Evolutionary conservation across 2,888 invertebrate genomes (phyloP).

Genomic region (Monoplex corrugatus): DNA sequence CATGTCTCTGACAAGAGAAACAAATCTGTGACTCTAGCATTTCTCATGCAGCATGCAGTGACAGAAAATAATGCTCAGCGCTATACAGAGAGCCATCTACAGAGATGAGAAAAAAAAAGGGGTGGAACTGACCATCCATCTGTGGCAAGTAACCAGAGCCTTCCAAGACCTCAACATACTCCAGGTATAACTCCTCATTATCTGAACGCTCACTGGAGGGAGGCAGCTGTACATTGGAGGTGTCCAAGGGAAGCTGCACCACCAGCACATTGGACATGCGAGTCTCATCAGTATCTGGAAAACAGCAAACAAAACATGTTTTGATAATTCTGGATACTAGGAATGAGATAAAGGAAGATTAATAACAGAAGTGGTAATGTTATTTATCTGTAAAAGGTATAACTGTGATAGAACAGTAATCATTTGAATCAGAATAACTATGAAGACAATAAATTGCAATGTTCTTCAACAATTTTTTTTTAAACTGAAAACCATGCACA

Average conservation of each 20-base stretch:
- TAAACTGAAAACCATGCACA: too few species aligned
- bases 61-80: neutral
- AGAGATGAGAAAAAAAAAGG: neutral
- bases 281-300: slow-evolving; percentile 67
- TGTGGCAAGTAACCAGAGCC: slow-evolving; percentile 73
- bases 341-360: too few species aligned
- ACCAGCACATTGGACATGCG: slow-evolving; percentile 80
- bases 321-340: too few species aligned
- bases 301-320: neutral
- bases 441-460: too few species aligned
- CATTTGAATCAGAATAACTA: neutral
- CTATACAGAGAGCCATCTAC: neutral
- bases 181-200: slow-evolving; percentile 77
- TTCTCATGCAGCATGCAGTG: neutral
- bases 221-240: slow-evolving; percentile 74
- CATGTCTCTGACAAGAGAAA: too few species aligned
- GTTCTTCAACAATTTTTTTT: too few species aligned
- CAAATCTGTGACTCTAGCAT: too few species aligned
- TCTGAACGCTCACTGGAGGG: slow-evolving; percentile 69
- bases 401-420: neutral
- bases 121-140: slow-evolving; percentile 71
- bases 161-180: slow-evolving; percentile 78
- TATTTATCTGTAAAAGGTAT: too few species aligned
- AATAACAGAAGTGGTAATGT: too few species aligned
- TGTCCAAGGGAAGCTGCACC: slow-evolving; percentile 77